Percentiles rank a stretch among this genome's conserved stretches.
Conservation (phyloP, 2,888 invertebrate species). For the Miltochrista miniata region DNA sequence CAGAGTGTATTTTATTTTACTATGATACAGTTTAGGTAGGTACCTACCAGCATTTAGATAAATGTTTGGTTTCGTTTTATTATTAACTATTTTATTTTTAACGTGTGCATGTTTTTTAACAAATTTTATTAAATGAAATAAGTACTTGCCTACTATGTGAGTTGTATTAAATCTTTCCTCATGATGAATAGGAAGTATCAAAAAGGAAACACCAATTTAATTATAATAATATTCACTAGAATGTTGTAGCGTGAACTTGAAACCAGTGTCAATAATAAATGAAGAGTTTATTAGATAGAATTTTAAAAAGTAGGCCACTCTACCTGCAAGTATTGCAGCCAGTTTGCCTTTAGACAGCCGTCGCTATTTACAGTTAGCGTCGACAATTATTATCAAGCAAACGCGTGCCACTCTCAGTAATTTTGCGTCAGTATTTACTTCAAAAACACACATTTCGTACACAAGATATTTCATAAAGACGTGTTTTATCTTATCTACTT, state of each 20-base stretch:
- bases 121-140: too few species aligned
- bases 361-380: slow-evolving; percentile 59
- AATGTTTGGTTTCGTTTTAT: too few species aligned
- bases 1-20: too few species aligned
- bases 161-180: neutral
- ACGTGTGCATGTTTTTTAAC: too few species aligned
- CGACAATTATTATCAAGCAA: slow-evolving; percentile 55
- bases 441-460: slow-evolving; percentile 32
- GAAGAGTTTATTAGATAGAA: slow-evolving; percentile 16
- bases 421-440: slow-evolving; percentile 43
- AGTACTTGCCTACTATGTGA: too few species aligned
- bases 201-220: neutral
- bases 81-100: too few species aligned
- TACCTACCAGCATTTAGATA: too few species aligned
- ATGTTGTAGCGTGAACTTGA: slow-evolving; percentile 5
- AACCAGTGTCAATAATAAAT: slow-evolving; percentile 20
- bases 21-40: too few species aligned
- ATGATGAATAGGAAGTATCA: neutral
- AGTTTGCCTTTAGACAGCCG: slow-evolving; percentile 23
- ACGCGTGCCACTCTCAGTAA: slow-evolving; percentile 42
- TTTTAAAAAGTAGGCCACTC: slow-evolving; percentile 44
- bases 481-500: slow-evolving; percentile 66
- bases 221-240: neutral
- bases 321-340: neutral
- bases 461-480: slow-evolving; percentile 37